Conservation (phyloP, 2,113 vertebrate genomes). For the Corythaeola cristata region DNA sequence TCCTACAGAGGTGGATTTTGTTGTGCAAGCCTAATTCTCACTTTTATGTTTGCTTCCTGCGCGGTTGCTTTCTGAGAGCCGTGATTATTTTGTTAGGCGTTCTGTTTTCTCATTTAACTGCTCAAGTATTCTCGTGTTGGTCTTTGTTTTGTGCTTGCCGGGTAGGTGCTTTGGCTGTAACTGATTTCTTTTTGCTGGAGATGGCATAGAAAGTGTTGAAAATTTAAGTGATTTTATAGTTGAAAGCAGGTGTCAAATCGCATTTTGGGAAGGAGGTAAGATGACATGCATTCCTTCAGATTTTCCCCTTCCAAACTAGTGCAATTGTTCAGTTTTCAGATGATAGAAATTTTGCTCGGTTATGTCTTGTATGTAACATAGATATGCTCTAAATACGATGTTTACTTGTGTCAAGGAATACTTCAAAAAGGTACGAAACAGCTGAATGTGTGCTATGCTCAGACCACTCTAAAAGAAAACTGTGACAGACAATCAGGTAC, state of each 20-base stretch:
- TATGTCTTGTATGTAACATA: not conserved
- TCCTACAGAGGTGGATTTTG: not conserved
- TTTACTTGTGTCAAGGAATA: not conserved
- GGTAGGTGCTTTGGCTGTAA: not conserved
- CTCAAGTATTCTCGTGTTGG: not conserved
- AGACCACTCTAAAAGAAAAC: not conserved
- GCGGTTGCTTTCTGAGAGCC: not conserved
- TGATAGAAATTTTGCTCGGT: not conserved
- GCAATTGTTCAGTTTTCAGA: not conserved
- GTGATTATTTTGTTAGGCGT: not conserved
- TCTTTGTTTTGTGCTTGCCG: constrained; percentile 44
- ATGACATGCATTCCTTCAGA: not conserved
- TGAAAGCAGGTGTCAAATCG: not conserved
- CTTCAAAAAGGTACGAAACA: not conserved
- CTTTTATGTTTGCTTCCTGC: not conserved
- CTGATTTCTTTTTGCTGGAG: not conserved
- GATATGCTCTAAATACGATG: not conserved
- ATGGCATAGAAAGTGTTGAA: not conserved
- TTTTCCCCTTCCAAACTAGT: not conserved
- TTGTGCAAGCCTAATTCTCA: not conserved
- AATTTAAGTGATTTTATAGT: not conserved
- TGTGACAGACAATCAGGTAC: not conserved
- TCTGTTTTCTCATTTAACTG: not conserved
- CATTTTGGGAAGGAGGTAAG: not conserved
- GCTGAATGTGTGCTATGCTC: not conserved